A percentile compares a stretch with the other conserved stretches of the same genome.
Evolutionary conservation across 2,797 vertebrate genomes (phyloP).

Genomic region (Pangasius djambal): DNA sequence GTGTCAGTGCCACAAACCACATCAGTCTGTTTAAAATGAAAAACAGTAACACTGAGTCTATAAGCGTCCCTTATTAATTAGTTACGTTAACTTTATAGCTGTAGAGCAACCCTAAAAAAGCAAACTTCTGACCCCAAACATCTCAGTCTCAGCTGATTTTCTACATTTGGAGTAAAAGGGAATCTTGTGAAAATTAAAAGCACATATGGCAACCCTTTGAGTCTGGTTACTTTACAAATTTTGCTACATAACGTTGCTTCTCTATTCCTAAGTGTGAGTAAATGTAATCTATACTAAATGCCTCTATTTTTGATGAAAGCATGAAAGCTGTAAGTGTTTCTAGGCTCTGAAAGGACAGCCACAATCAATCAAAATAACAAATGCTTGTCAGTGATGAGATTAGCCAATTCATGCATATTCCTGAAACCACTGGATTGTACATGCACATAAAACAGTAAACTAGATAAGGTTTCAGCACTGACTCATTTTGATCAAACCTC

Average conservation of each 20-base stretch:
- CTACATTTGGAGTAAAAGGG: background rate
- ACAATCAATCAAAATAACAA: background rate
- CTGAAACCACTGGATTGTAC: background rate
- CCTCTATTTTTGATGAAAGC: background rate
- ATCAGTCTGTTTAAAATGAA: background rate
- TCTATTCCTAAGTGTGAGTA: background rate
- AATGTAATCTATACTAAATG: background rate
- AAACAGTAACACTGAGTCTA: background rate
- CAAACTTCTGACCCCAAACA: background rate
- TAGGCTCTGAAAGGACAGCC: background rate
- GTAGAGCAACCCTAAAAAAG: background rate
- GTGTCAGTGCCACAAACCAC: background rate
- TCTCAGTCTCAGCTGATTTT: background rate
- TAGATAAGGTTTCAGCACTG: background rate
- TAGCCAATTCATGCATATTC: background rate
- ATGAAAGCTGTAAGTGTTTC: background rate
- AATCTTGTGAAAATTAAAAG: background rate
- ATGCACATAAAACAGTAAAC: background rate
- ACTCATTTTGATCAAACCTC: background rate
- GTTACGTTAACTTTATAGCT: background rate
- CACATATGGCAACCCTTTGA: background rate
- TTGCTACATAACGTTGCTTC: background rate
- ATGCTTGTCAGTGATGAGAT: background rate
- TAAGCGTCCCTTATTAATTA: background rate
- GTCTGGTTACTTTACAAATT: background rate